Evolutionary conservation across 2,888 invertebrate species (phyloP).

Genomic region (Eledona agricola): DNA sequence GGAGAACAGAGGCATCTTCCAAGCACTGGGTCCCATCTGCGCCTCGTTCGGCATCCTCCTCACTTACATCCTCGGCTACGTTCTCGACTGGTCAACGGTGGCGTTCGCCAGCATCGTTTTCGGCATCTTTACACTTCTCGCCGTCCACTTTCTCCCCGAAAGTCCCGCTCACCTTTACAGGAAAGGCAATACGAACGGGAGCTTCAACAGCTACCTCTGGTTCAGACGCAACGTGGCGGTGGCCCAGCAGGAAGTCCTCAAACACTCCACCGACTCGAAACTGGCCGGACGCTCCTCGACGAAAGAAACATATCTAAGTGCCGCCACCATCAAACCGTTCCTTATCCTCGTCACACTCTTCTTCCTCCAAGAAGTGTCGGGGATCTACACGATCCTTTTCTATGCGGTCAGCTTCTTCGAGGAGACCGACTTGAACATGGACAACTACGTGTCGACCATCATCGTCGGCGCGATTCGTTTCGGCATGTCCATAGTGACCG

Average conservation of each 20-base stretch:
- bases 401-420: slow-evolving; percentile 78
- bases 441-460: slow-evolving; percentile 75
- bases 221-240: slow-evolving; percentile 70
- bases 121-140: slow-evolving; percentile 66
- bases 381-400: slow-evolving; percentile 77
- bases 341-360: slow-evolving; percentile 71
- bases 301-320: slow-evolving; percentile 59
- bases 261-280: slow-evolving; percentile 56
- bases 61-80: slow-evolving; percentile 73
- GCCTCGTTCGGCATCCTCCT: slow-evolving; percentile 78
- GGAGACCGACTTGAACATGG: slow-evolving; percentile 70
- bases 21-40: slow-evolving; percentile 74
- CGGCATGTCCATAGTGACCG: slow-evolving; percentile 73
- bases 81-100: slow-evolving; percentile 72
- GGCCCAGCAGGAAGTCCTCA: slow-evolving; percentile 72
- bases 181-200: slow-evolving; percentile 67
- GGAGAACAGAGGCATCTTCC: slow-evolving; percentile 73
- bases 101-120: slow-evolving; percentile 72
- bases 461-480: slow-evolving; percentile 74
- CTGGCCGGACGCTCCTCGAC: slow-evolving; percentile 42
- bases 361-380: slow-evolving; percentile 76
- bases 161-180: slow-evolving; percentile 75
- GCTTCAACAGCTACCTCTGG: slow-evolving; percentile 72
- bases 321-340: slow-evolving; percentile 74
- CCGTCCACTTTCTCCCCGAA: slow-evolving; percentile 73